A percentile compares a stretch with the other conserved stretches of the same genome.
These are phyloP conservation scores for Caenorhabditis sp. DNA, from an alignment of 2,888 invertebrate genomes.

Conservation along the genomic window DNA sequence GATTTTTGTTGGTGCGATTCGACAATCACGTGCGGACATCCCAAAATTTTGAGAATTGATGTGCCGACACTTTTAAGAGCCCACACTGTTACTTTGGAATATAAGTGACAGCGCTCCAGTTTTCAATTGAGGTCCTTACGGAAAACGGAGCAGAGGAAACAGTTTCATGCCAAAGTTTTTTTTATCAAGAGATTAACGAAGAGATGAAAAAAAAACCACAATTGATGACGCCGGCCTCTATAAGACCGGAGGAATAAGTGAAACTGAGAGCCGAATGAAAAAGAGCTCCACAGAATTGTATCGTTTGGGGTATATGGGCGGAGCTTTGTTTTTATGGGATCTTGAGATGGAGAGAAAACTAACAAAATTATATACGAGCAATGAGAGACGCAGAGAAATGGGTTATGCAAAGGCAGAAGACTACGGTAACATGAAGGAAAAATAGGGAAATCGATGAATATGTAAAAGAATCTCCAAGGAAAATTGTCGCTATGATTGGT, in stretches of 20 bases:
- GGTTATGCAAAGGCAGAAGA: not conserved
- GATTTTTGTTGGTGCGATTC: too few relatives aligned
- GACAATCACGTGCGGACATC: too few relatives aligned
- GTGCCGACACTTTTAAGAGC: too few relatives aligned
- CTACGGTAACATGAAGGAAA: not conserved
- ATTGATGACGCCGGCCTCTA: not conserved
- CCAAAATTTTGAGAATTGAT: too few relatives aligned
- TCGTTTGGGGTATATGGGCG: not conserved
- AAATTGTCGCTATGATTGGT: too few relatives aligned
- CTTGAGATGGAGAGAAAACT: not conserved
- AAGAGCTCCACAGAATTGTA: not conserved
- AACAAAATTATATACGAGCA: not conserved
- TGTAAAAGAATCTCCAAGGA: too few relatives aligned
- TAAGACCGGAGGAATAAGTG: not conserved
- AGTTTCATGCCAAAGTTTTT: too few relatives aligned
- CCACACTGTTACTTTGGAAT: too few relatives aligned
- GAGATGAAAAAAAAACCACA: not conserved
- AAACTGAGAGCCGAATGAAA: not conserved
- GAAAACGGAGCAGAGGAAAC: too few relatives aligned
- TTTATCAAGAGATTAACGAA: not conserved
- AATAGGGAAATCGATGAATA: not conserved
- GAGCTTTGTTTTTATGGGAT: slow-evolving; percentile 2
- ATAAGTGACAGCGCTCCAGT: too few relatives aligned
- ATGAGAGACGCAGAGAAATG: not conserved
- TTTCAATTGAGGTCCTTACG: too few relatives aligned